These are phyloP conservation scores for Lordiphosa mommai DNA, from an alignment of 1,140 invertebrate genomes.

Conservation along the genomic window DNA sequence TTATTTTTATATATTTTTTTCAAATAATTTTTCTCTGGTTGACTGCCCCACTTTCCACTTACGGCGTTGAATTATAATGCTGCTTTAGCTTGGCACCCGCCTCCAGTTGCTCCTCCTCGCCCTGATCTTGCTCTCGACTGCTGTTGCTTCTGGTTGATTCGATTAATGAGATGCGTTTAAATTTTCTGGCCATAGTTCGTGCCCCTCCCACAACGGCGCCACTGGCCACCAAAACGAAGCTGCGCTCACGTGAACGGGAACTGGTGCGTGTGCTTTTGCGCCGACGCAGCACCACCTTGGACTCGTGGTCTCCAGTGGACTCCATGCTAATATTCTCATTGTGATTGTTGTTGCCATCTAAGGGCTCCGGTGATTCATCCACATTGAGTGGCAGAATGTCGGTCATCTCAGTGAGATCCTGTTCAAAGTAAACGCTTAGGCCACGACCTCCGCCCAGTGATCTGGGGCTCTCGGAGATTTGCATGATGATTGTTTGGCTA, in stretches of 20 bases:
- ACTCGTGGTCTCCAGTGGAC: neutral
- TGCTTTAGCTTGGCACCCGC: conserved; percentile 20
- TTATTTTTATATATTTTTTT: too few species aligned
- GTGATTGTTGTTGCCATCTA: conserved; percentile 8
- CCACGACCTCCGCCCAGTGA: neutral
- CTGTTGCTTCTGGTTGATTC: conserved; percentile 18
- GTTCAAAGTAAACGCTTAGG: conserved; percentile 23
- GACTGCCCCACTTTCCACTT: conserved; percentile 9
- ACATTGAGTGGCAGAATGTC: neutral
- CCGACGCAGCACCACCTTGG: conserved; percentile 15
- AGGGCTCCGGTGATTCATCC: neutral
- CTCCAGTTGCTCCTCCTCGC: conserved; percentile 9
- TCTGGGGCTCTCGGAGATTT: neutral
- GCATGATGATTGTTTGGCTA: conserved; percentile 6
- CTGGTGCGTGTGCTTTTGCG: conserved; percentile 13
- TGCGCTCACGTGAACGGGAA: conserved; percentile 25
- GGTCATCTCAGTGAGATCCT: conserved; percentile 11
- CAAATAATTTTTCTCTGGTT: neutral
- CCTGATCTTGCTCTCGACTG: conserved; percentile 11
- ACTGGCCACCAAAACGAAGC: conserved; percentile 26
- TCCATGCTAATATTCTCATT: conserved; percentile 1
- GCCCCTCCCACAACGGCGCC: conserved; percentile 34
- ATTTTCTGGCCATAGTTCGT: conserved; percentile 27
- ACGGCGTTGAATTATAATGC: conserved; percentile 41
- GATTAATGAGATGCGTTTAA: conserved; percentile 41